A percentile compares a stretch with the other conserved stretches of the same genome.
These are phyloP conservation scores for Cheilosia vernalis DNA, from an alignment of 2,888 invertebrate genomes.

Conservation along the genomic window DNA sequence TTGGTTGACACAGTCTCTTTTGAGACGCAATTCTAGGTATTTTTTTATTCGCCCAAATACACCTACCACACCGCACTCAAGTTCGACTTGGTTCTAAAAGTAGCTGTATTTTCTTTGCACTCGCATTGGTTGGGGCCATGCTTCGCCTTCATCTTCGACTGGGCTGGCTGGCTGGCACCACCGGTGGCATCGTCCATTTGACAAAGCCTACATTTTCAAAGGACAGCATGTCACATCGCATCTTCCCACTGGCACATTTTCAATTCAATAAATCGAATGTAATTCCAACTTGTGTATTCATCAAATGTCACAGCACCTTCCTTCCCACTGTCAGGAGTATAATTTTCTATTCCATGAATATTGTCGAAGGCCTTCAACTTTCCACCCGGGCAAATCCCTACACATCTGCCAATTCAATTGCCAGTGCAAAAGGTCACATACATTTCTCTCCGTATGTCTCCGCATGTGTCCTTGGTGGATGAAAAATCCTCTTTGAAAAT, in stretches of 20 bases:
- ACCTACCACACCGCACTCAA: no score
- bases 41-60: no score
- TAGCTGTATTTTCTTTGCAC: no score
- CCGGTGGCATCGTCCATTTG: neutral
- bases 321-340: neutral
- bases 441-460: conserved; percentile 31
- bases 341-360: conserved; percentile 8
- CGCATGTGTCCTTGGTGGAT: conserved; percentile 47
- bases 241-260: neutral
- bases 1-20: no score
- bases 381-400: conserved; percentile 28
- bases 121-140: no score
- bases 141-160: no score
- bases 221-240: neutral
- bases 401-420: conserved; percentile 51
- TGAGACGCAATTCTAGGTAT: no score
- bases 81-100: no score
- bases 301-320: neutral
- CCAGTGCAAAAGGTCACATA: conserved; percentile 57
- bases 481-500: conserved; percentile 32
- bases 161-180: no score
- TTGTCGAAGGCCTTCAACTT: conserved; percentile 16
- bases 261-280: neutral
- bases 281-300: conserved; percentile 7
- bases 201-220: neutral